A percentile compares a stretch with the other conserved stretches of the same genome.
These are phyloP conservation scores for Drosophila picticornis DNA, from an alignment of 2,888 invertebrate genomes.

Conservation along the genomic window DNA sequence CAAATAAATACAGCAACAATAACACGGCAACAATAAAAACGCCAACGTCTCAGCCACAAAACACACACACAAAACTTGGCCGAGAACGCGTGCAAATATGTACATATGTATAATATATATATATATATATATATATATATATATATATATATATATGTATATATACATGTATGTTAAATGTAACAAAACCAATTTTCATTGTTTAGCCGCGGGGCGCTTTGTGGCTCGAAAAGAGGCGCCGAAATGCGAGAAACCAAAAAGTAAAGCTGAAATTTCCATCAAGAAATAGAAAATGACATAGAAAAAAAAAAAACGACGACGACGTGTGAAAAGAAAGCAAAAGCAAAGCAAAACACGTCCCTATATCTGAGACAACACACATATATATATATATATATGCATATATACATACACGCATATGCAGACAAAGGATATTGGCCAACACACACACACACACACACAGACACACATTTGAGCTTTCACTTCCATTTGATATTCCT, in stretches of 20 bases:
- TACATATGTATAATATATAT: slow-evolving; percentile 45
- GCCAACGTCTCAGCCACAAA: slow-evolving; percentile 58
- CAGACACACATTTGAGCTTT: not conserved
- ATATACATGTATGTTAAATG: slow-evolving; percentile 59
- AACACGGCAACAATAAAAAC: slow-evolving; percentile 70
- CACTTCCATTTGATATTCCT: not conserved
- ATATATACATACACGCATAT: slow-evolving; percentile 16
- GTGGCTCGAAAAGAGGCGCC: slow-evolving; percentile 22
- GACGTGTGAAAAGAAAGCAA: slow-evolving; percentile 48
- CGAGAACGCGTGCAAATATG: slow-evolving; percentile 50
- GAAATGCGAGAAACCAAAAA: slow-evolving; percentile 62
- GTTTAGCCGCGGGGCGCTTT: slow-evolving; percentile 70
- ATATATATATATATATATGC: slow-evolving; percentile 1
- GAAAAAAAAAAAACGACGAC: slow-evolving; percentile 34
- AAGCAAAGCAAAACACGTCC: slow-evolving; percentile 8
- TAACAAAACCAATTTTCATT: slow-evolving; percentile 81
- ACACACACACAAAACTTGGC: slow-evolving; percentile 61
- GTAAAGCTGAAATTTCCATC: slow-evolving; percentile 46
- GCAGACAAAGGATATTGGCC: slow-evolving; percentile 35
- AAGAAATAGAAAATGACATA: slow-evolving; percentile 1
- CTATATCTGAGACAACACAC: slow-evolving; percentile 1
- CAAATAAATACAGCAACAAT: slow-evolving; percentile 78
- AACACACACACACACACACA: slow-evolving; percentile 9
- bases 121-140: slow-evolving; percentile 38
- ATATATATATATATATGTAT: slow-evolving; percentile 42